Evolutionary conservation across 2,888 invertebrate genomes (phyloP), one percentile per base, ranked within the genome.

Genomic region (Nyleta sp.): DNA sequence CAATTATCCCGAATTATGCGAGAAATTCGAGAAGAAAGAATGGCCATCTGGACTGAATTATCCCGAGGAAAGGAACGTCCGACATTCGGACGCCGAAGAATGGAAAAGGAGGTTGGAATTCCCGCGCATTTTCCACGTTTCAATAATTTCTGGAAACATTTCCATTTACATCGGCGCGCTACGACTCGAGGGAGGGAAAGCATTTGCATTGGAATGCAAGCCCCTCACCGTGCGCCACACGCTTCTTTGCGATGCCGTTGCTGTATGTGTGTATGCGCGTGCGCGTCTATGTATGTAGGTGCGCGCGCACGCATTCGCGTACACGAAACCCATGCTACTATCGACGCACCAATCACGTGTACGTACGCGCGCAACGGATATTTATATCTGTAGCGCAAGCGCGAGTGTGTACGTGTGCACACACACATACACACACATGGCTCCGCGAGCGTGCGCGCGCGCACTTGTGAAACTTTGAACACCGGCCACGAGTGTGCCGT

Each of bases 391-490:
- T 70, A 46, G 73, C 79, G 60, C 38, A n/a, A 22, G 72, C 75
- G 72, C 67, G 52, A 76, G 72, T 77, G 72, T 77, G 28, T 62
- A 72, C 64, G 46, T 62, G 15, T 20, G 35, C 60, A 68, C 55
- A 50, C 53, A 42, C 13, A 31, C n/a, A n/a, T n/a, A n/a, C n/a
- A n/a, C n/a, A n/a, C n/a, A n/a, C n/a, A n/a, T n/a, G n/a, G n/a
- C n/a, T n/a, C n/a, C n/a, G 28, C 28, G 28, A 7, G 1, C 11
- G 6, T 67, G 18, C 60, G 44, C 62, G 28, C 18, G 57, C 60
- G 48, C 48, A 48, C 50, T 59, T 65, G 81, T 80, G 83, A 83
- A 84, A 84, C 81, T 82, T 64, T 77, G 65, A 76, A 60, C 55
- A 46, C 46, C 59, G 42, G 50, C 68, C 74, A 62, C 50, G 64